These are phyloP conservation scores for Buphagus erythrorhynchus DNA, from an alignment of 2,797 vertebrate genomes.

Conservation along the genomic window DNA sequence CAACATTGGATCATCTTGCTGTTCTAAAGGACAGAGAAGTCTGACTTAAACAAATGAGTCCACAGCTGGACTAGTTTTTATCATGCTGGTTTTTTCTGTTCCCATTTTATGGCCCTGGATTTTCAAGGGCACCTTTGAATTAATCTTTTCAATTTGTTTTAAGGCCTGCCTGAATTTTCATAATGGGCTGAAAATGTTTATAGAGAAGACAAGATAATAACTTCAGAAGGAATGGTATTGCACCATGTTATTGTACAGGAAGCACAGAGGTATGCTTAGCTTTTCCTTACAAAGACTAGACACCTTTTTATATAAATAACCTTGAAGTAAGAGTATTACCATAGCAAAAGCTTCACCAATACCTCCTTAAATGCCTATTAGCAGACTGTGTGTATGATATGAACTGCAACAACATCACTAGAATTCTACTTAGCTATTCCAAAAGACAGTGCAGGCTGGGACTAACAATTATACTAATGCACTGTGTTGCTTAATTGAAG, in stretches of 20 bases:
- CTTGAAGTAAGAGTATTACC: conserved; percentile 9
- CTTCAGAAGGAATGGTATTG: not conserved
- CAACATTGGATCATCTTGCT: not conserved
- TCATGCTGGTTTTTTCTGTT: not conserved
- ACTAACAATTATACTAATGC: conserved; percentile 35
- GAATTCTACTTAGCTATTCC: not conserved
- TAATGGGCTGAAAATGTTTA: not conserved
- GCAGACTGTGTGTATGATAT: not conserved
- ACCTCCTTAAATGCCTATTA: not conserved
- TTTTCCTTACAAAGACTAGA: not conserved
- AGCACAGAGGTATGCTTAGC: not conserved
- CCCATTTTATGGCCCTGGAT: not conserved
- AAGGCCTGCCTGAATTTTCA: not conserved
- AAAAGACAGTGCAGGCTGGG: not conserved
- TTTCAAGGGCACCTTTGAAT: not conserved
- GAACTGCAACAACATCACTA: not conserved
- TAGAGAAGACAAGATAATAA: not conserved
- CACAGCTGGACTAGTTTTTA: not conserved
- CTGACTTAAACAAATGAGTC: not conserved
- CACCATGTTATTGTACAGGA: not conserved
- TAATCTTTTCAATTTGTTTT: not conserved
- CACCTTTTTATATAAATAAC: not conserved
- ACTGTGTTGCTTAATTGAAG: conserved; percentile 14
- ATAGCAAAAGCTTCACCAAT: not conserved
- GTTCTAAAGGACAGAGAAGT: not conserved